phyloP scores from a whole-genome alignment of 2,888 invertebrate species.

The Sminthurides aquaticus region DNA sequence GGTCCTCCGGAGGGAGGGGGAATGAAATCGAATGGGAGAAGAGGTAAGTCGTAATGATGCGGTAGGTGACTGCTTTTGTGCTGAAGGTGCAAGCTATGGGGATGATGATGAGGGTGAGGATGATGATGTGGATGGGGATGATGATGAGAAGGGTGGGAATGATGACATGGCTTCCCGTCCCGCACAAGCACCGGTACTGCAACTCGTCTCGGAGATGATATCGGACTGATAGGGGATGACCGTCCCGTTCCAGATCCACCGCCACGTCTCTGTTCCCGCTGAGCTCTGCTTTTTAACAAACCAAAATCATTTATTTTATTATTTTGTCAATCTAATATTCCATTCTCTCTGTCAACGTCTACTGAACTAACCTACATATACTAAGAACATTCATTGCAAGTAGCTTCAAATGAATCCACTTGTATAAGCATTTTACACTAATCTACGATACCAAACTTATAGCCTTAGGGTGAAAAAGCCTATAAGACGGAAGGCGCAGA shows the following conservation, averaged over 20 bases:
- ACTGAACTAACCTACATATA: no score
- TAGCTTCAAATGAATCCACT: no score
- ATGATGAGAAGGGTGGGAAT: slow-evolving; percentile 3
- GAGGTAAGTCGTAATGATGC: slow-evolving; percentile 17
- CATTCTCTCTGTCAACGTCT: no score
- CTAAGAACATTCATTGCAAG: no score
- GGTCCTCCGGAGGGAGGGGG: slow-evolving; percentile 11
- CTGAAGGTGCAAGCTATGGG: not conserved
- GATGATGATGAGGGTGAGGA: slow-evolving; percentile 9
- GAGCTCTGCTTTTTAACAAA: slow-evolving; percentile 23
- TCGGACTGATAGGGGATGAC: slow-evolving; percentile 47
- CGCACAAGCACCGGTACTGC: slow-evolving; percentile 90
- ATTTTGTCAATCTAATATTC: no score
- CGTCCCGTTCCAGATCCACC: slow-evolving; percentile 47
- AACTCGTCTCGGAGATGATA: slow-evolving; percentile 64
- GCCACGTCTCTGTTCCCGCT: slow-evolving; percentile 31
- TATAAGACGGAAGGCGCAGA: no score
- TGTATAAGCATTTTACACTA: no score
- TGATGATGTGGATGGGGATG: not conserved
- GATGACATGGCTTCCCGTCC: slow-evolving; percentile 79
- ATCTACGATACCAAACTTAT: no score
- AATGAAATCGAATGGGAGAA: slow-evolving; percentile 18
- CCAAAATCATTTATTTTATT: no score
- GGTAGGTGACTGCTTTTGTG: slow-evolving; percentile 9
- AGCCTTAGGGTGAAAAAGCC: no score